Evolutionary conservation across 2,888 invertebrate species (phyloP), one percentile per base, ranked within the genome.

Genomic region (Xanthorhoe spadicearia): DNA sequence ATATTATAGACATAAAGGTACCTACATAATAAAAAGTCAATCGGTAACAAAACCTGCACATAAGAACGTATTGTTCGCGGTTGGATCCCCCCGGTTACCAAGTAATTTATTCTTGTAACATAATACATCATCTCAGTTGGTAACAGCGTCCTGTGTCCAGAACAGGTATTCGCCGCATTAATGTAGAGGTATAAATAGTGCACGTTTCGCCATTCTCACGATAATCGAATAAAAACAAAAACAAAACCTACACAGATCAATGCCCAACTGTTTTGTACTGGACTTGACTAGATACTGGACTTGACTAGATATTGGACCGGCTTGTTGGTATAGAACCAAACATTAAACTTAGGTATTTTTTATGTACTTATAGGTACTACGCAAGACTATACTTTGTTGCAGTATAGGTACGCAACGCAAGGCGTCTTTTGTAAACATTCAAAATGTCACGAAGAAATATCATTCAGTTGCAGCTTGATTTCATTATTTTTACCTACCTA

Each of bases 161-260:
- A 62, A 66, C 66, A 57, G 58, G 66, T 63, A 32, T 62, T 62
- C 48, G 48, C 48, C 17, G 32, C 54, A 57, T 51, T 32, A 61
- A 57, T 52, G 50, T 46, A 23, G 18, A 35, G 8, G 5, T 56
- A 57, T 46, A 52, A 52, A 63, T 57, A 63, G 32, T 10, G 6
- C 17, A 59, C 8, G 63, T 68, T 58, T 55, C 23, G 69, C 61
- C 60, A 70, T 72, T 74, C 62, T 67, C 68, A 60, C 49, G 67
- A 70, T 61, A 68, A 70, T 65, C n/a, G 58, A 72, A 74, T 23
- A 69, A 77, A 74, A 74, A 69, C 66, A 72, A 73, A 64, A 70
- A n/a, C n/a, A n/a, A n/a, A n/a, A n/a, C n/a, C 43, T 66, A 13
- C 63, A 57, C 71, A 63, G 70, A 69, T 69, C 69, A 64, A 63